Percentiles rank a stretch among this genome's conserved stretches.
phyloP scores from a whole-genome alignment of 2,113 vertebrate species.

The Psettodes erumei region DNA sequence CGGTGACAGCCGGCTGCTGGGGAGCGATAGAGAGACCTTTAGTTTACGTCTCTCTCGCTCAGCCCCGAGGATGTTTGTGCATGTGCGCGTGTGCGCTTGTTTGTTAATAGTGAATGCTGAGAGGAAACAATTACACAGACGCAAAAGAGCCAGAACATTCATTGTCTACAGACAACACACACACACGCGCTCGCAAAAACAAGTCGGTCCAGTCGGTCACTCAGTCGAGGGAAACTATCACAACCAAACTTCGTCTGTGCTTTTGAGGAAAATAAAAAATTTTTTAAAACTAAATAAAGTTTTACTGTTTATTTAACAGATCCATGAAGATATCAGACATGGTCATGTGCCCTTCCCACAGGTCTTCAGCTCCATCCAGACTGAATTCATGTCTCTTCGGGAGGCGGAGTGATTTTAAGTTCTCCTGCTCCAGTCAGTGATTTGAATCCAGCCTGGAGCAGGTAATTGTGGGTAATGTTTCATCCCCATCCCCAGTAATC shows the following conservation, averaged over 20 bases:
- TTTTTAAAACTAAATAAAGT: no score
- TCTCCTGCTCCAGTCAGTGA: background rate
- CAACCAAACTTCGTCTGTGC: background rate
- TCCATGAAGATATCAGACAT: no score
- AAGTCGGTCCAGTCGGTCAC: background rate
- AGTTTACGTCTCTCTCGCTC: constrained; percentile 34
- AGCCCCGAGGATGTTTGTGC: constrained; percentile 17
- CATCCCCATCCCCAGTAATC: no score
- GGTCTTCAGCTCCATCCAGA: background rate
- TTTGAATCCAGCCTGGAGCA: no score
- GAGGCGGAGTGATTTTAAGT: background rate
- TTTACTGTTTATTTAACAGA: background rate
- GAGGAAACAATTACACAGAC: constrained; percentile 29
- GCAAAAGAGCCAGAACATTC: constrained; percentile 22
- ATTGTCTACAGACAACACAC: constrained; percentile 20
- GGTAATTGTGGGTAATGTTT: no score
- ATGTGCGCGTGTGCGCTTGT: constrained; percentile 9
- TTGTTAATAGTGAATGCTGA: constrained; percentile 11
- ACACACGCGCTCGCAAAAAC: background rate
- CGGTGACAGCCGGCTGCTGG: constrained; percentile 51
- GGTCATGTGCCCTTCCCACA: background rate
- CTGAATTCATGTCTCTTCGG: background rate
- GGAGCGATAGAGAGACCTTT: constrained; percentile 53
- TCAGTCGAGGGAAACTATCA: background rate
- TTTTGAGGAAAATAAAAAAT: no score